Percentiles rank a stretch among this genome's conserved stretches.
phyloP scores from a whole-genome alignment of 1,140 invertebrate genomes.

The Panagrolaimus sp. region DNA sequence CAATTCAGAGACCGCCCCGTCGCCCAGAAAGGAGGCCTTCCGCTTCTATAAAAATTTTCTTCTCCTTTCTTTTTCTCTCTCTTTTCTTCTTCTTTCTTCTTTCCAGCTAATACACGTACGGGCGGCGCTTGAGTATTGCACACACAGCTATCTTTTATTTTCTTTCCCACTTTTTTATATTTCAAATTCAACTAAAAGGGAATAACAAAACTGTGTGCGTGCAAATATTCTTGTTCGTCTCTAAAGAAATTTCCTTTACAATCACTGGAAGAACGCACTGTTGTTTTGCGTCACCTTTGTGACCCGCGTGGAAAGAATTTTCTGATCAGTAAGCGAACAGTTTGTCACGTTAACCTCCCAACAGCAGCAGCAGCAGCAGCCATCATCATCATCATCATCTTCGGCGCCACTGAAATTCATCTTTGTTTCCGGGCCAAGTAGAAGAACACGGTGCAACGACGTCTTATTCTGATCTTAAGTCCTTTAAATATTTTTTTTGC shows the following conservation, averaged over 20 bases:
- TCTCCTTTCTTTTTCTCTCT: conserved; percentile 3
- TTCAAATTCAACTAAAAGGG: background rate
- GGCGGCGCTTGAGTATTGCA: background rate
- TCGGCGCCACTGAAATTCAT: too few relatives aligned
- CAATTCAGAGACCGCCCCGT: too few relatives aligned
- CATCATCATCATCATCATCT: too few relatives aligned
- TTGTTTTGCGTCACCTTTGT: conserved; percentile 15
- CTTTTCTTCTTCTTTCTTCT: background rate
- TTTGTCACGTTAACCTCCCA: conserved; percentile 15
- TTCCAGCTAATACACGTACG: background rate
- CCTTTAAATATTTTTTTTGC: background rate
- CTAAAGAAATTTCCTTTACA: conserved; percentile 12
- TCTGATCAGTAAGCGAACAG: conserved; percentile 8
- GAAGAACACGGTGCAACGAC: conserved; percentile 3
- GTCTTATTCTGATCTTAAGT: background rate
- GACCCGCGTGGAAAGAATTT: conserved; percentile 11
- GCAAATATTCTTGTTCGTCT: conserved; percentile 10
- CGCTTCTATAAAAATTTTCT: background rate
- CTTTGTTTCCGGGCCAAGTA: too few relatives aligned
- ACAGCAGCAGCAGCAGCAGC: too few relatives aligned
- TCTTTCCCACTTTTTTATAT: background rate
- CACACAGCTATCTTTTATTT: background rate
- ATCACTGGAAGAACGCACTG: conserved; percentile 5
- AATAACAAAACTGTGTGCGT: conserved; percentile 5
- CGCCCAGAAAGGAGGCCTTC: background rate